Percentiles rank a stretch among this genome's conserved stretches.
These are phyloP conservation scores for Clitarchus hookeri DNA, from an alignment of 2,888 invertebrate genomes.

Conservation along the genomic window DNA sequence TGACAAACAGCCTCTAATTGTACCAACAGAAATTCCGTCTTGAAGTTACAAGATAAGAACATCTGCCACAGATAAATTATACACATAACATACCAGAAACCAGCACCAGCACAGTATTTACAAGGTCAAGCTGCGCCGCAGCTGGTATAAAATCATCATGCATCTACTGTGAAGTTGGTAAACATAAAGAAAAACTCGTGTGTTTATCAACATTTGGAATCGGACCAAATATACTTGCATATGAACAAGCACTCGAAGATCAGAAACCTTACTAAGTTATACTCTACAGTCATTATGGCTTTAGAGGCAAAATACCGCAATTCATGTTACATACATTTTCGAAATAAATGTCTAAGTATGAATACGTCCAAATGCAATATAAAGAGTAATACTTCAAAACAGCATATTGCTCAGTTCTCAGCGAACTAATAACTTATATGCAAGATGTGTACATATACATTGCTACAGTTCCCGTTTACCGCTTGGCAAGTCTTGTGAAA, in stretches of 20 bases:
- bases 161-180: background rate
- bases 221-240: slow-evolving; percentile 16
- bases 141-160: background rate
- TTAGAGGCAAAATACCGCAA: too few species aligned
- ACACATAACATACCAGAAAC: background rate
- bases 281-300: background rate
- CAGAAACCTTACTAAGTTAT: background rate
- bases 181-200: background rate
- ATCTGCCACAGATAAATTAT: background rate
- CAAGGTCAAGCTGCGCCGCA: background rate
- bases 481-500: too few species aligned
- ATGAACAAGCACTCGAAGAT: background rate
- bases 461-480: too few species aligned
- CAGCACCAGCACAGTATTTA: background rate
- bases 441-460: too few species aligned
- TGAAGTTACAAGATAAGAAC: background rate
- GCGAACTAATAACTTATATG: too few species aligned
- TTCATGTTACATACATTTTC: too few species aligned
- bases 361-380: too few species aligned
- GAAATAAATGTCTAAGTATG: too few species aligned
- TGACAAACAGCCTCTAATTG: background rate
- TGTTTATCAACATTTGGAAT: background rate
- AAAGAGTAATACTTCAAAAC: too few species aligned
- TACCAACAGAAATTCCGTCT: background rate
- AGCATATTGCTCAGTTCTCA: too few species aligned